Conservation (phyloP, 2,888 invertebrate genomes). For the Nasonovia ribisnigri region DNA sequence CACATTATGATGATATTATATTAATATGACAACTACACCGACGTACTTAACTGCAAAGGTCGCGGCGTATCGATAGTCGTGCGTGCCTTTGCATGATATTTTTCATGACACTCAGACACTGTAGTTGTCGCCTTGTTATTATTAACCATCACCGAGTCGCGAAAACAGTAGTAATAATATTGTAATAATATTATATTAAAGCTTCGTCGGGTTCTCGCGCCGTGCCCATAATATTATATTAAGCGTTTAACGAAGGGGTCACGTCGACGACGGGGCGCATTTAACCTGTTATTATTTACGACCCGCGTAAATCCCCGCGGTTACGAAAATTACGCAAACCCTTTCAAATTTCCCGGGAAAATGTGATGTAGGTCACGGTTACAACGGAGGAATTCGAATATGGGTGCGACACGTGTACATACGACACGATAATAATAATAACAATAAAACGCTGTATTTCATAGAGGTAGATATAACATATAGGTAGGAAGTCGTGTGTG, state of each 20-base stretch:
- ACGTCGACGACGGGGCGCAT: not conserved
- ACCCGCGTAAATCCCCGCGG: not conserved
- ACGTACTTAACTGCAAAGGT: not conserved
- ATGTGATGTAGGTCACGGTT: constrained; percentile 39
- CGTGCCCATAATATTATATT: not conserved
- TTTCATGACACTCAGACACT: not conserved
- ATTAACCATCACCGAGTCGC: not conserved
- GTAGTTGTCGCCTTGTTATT: not conserved
- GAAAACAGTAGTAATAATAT: not conserved
- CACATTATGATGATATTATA: not conserved
- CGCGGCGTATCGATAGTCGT: not conserved
- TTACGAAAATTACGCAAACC: constrained; percentile 12
- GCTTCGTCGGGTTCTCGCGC: not conserved
- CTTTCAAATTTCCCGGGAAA: not conserved
- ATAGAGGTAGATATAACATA: not conserved
- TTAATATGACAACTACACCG: not conserved
- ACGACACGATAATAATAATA: not conserved
- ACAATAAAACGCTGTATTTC: not conserved
- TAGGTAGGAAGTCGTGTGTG: not conserved
- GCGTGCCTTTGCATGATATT: not conserved
- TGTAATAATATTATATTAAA: not conserved
- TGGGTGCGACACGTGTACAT: not conserved
- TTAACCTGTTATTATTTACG: constrained; percentile 24
- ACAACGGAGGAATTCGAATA: not conserved
- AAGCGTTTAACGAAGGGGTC: not conserved